Evolutionary conservation across 2,113 vertebrate species (phyloP).

Genomic region (Gulo gulo): DNA sequence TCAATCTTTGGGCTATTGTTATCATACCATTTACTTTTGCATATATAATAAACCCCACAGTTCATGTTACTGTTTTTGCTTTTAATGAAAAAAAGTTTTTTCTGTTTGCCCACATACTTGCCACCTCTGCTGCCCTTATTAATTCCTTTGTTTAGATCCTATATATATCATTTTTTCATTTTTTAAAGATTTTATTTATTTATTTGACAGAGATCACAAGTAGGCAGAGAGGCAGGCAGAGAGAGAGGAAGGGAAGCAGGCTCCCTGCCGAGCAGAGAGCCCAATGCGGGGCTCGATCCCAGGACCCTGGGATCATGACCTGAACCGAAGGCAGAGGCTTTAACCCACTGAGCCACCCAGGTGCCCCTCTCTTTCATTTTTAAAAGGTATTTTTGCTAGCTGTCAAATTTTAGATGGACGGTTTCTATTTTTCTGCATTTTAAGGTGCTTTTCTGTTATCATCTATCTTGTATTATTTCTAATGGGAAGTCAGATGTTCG

Average conservation of each 20-base stretch:
- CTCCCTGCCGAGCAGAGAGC: too few relatives aligned
- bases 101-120: neutral
- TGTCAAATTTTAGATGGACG: neutral
- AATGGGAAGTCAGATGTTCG: neutral
- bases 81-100: neutral
- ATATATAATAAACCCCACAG: neutral
- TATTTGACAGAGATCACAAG: too few relatives aligned
- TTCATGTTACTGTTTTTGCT: slow-evolving; percentile 36
- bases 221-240: too few relatives aligned
- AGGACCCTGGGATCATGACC: too few relatives aligned
- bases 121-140: neutral
- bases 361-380: neutral
- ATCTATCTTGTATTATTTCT: neutral
- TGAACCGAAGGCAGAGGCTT: too few relatives aligned
- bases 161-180: neutral
- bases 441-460: neutral
- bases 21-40: neutral
- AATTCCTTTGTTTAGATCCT: neutral
- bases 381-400: neutral
- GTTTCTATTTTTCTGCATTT: neutral
- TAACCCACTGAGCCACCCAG: too few relatives aligned
- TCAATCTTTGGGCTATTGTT: neutral
- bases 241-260: too few relatives aligned
- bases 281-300: too few relatives aligned
- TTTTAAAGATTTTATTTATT: too few relatives aligned